Conservation (phyloP, 30 jellyfish, hydroid and myxozoan species). For the Morbakka virulenta region DNA sequence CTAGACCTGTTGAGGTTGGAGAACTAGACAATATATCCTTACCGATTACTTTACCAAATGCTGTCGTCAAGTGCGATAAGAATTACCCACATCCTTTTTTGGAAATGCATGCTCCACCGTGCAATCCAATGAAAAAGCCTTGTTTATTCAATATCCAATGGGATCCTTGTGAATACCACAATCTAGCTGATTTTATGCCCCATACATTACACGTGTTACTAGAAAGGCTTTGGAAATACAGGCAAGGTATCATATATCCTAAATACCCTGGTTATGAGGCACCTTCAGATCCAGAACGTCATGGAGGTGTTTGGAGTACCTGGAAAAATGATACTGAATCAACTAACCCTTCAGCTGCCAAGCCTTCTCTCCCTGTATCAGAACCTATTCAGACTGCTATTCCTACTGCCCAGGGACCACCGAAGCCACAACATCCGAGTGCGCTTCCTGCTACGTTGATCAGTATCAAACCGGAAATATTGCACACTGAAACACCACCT, state of each 20-base stretch:
- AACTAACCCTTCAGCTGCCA: constrained; percentile 13
- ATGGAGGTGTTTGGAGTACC: constrained; percentile 86
- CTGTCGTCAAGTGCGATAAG: constrained; percentile 78
- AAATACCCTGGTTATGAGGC: constrained; percentile 70
- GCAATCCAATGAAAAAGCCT: constrained; percentile 97
- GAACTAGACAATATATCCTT: constrained; percentile 55
- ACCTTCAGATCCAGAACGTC: constrained; percentile 85
- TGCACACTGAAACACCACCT: neutral
- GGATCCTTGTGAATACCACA: constrained; percentile 99
- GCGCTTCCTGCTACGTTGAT: too few species aligned
- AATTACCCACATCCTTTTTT: constrained; percentile 95
- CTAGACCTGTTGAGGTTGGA: constrained; percentile 90
- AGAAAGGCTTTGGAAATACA: constrained; percentile 72
- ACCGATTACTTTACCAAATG: constrained; percentile 54
- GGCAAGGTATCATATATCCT: constrained; percentile 66
- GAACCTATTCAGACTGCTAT: neutral
- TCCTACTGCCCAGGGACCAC: neutral
- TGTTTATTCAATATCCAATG: constrained; percentile 95
- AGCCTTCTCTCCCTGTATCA: neutral
- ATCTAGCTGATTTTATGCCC: constrained; percentile 98
- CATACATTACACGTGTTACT: constrained; percentile 79
- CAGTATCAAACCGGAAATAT: neutral
- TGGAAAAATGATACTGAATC: constrained; percentile 65
- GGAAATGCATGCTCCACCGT: constrained; percentile 98
- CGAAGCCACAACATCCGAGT: constrained; percentile 22